Evolutionary conservation across 2,888 invertebrate species (phyloP).

Genomic region (Lordiphosa fenestrarum): DNA sequence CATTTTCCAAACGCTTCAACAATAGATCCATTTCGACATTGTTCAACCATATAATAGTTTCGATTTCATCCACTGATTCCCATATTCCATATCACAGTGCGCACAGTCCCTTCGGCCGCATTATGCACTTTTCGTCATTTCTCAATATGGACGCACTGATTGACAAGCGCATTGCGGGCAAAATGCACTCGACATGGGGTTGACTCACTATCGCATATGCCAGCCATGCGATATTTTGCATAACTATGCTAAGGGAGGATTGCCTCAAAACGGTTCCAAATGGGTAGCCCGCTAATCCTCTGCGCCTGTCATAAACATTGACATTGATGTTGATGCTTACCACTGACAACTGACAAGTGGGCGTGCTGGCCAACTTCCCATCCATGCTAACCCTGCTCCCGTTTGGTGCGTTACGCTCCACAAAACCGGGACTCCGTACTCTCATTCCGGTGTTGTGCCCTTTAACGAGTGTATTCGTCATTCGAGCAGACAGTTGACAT

Average conservation of each 20-base stretch:
- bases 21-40: too few relatives aligned
- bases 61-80: too few relatives aligned
- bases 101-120: constrained; percentile 18
- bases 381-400: constrained; percentile 31
- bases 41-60: too few relatives aligned
- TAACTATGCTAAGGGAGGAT: constrained; percentile 9
- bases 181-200: constrained; percentile 26
- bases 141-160: constrained; percentile 60
- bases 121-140: constrained; percentile 59
- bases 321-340: constrained; percentile 63
- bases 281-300: constrained; percentile 68
- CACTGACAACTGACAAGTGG: constrained; percentile 61
- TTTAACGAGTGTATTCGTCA: constrained; percentile 73
- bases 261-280: constrained; percentile 50
- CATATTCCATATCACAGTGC: constrained; percentile 10
- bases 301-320: constrained; percentile 74
- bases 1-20: too few relatives aligned
- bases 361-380: constrained; percentile 57
- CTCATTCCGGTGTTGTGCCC: constrained; percentile 69
- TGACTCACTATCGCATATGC: constrained; percentile 14
- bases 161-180: constrained; percentile 50
- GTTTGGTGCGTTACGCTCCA: constrained; percentile 57
- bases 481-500: constrained; percentile 71
- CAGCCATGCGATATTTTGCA: constrained; percentile 10
- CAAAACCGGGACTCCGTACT: constrained; percentile 46